These are phyloP conservation scores for Graphium colonna DNA, from an alignment of 2,888 invertebrate genomes.

Conservation along the genomic window DNA sequence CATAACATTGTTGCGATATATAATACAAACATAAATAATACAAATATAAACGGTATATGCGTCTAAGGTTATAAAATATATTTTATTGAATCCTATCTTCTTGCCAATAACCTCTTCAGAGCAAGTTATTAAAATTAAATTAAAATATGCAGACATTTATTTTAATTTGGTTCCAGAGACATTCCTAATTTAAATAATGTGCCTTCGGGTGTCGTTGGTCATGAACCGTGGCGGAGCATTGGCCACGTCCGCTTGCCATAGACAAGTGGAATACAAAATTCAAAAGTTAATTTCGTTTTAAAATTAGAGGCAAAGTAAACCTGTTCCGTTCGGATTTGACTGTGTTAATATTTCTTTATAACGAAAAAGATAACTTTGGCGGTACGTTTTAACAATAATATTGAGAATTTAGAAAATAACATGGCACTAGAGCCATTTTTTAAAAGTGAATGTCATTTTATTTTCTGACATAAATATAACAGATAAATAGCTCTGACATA, in stretches of 20 bases:
- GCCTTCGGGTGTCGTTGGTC: conserved; percentile 1
- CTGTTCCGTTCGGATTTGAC: conserved; percentile 1
- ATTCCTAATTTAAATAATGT: conserved; percentile 15
- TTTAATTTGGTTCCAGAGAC: not conserved
- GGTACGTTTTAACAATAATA: no score
- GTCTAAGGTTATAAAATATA: no score
- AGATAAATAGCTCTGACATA: no score
- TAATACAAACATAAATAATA: no score
- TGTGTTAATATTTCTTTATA: not conserved
- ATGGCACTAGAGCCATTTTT: no score
- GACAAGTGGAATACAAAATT: conserved; percentile 3
- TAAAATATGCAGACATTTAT: not conserved
- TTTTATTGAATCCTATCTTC: not conserved
- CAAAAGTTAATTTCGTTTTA: conserved; percentile 16
- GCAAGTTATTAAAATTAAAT: no score
- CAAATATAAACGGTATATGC: no score
- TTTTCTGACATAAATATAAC: no score
- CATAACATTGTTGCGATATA: no score
- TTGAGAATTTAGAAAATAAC: no score
- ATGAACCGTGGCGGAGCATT: conserved; percentile 14
- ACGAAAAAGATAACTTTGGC: not conserved
- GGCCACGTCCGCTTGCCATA: conserved; percentile 9
- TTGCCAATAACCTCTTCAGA: no score
- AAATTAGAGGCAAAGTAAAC: conserved; percentile 10
- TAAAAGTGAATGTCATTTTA: no score